Conservation (phyloP, 2,888 invertebrate species). For the Drosophila colorata region DNA sequence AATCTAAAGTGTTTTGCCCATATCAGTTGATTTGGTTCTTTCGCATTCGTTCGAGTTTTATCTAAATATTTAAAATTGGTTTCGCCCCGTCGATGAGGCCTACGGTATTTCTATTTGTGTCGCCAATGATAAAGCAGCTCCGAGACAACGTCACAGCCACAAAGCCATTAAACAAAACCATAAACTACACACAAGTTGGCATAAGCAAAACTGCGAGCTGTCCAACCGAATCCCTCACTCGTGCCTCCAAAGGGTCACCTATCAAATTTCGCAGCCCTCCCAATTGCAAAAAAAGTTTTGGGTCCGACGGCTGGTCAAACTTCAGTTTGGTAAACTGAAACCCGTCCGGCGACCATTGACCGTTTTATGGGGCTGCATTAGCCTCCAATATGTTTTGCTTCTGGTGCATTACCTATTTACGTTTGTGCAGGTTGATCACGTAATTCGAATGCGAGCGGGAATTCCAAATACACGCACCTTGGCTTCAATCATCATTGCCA, state of each 20-base stretch:
- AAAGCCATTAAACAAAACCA: constrained; percentile 48
- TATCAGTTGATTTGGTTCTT: constrained; percentile 72
- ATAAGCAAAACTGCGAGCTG: constrained; percentile 29
- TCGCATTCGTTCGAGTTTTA: constrained; percentile 63
- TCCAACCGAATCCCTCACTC: constrained; percentile 38
- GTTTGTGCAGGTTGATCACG: constrained; percentile 49
- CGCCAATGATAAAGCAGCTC: constrained; percentile 51
- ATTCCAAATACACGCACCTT: constrained; percentile 49
- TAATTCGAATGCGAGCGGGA: constrained; percentile 26
- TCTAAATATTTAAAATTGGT: constrained; percentile 77
- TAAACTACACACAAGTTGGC: constrained; percentile 29
- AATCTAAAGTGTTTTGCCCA: constrained; percentile 67
- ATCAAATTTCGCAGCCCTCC: background rate
- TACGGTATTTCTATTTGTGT: constrained; percentile 55
- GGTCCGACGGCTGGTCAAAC: background rate
- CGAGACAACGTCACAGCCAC: constrained; percentile 47
- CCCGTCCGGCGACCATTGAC: constrained; percentile 1
- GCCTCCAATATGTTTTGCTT: constrained; percentile 20
- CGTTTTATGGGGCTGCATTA: constrained; percentile 14
- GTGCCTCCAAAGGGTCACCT: constrained; percentile 44
- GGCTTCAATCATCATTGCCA: constrained; percentile 74
- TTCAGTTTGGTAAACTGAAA: background rate
- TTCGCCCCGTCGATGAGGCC: constrained; percentile 56
- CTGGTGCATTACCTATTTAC: constrained; percentile 20
- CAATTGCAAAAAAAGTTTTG: constrained; percentile 18